Base-by-base conservation (phyloP, 1,140 invertebrate species). In the Drosophila malerkotliana region DNA sequence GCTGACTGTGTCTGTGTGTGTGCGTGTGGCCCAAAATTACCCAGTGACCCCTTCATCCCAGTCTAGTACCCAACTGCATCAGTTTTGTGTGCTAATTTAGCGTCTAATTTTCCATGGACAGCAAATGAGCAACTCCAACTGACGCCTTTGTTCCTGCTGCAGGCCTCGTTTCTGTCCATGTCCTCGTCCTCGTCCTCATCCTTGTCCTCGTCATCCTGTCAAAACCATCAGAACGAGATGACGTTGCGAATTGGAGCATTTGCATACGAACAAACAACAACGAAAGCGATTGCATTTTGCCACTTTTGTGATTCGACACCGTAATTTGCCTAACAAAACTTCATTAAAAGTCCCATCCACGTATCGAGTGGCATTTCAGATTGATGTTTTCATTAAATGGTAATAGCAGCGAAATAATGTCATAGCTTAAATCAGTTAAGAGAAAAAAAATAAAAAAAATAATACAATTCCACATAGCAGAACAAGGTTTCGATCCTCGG, bases 401-500 rank as follows among this genome's bases (percentile, higher is more conserved):
- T 8, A 24, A 2, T 24, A 4, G 18, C 1, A 2, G 15, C 18
- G 10, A 47, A 47, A 47, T 18, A 14, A 18, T 44, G 34, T 44
- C n/a, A 14, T 15, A 28, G 3, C 32, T 45, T 26, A 18, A 48
- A 21, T 37, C 32, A n/a, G 26, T 10, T 1, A 14, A 0, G 30
- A 39, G n/a, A 0, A n/a, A 14, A 48, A 4, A 21, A 6, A 37
- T 18, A 4, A 1, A 32, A 24, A 48, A n/a, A 60, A 48, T 34
- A 15, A 9, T 6, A 14, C 12, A 3, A 8, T 30, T 3, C 9
- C 15, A 24, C 21, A 15, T 96, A 97, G 96, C 96, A 97, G 96
- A 96, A 94, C 95, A 95, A 96, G 95, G 96, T 97, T 97, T 97
- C 96, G 96, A 97, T 97, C 96, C 95, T 96, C 96, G 95, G 96